Evolutionary conservation across 2,113 vertebrate genomes (phyloP), one percentile per base, ranked within the genome.

Genomic region (Sapayoa aenigma): DNA sequence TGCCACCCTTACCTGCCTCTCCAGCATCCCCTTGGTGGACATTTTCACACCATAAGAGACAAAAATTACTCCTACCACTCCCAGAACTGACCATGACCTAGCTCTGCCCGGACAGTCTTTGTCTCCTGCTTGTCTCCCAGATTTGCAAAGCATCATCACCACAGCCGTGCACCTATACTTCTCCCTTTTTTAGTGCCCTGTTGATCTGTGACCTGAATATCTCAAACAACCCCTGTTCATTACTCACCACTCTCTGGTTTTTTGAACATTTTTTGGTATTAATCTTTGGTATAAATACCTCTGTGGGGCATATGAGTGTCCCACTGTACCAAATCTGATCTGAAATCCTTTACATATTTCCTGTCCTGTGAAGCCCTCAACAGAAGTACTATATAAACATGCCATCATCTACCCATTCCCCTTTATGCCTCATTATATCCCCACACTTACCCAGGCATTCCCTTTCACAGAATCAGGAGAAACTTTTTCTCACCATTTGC

Each of bases 91-190:
- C 53, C 22, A 30, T 13, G 56, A 68, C 50, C 7, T 2, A 4
- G 12, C 30, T 52, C 58, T 53, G 18, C 8, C 49, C 1, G 2
- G 15, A 60, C 0, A 1, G 11, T 39, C 39, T n/a, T 44, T 37
- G 30, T 44, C 21, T 68, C 53, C 58, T 52, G 19, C 33, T 39
- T 72, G 9, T 44, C 46, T 68, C 35, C 31, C 24, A 42, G 12
- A 19, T 33, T 60, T 58, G 28, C 15, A 72, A 75, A 52, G 8
- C 18, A 14, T n/a, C 52, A 23, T 60, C 28, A 53, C 22, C 24
- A 30, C 24, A 56, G 20, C 24, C 28, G 56, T 1, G 0, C 19
- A 74, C 18, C 2, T 30, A n/a, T 14, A 17, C 4, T 71, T 78
- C 19, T 55, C 66, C 77, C 50, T 81, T 59, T 66, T 82, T 28